A percentile compares a stretch with the other conserved stretches of the same genome.
Conservation (phyloP, 64 coral and sea anemone species). For the Montipora efflorescens region DNA sequence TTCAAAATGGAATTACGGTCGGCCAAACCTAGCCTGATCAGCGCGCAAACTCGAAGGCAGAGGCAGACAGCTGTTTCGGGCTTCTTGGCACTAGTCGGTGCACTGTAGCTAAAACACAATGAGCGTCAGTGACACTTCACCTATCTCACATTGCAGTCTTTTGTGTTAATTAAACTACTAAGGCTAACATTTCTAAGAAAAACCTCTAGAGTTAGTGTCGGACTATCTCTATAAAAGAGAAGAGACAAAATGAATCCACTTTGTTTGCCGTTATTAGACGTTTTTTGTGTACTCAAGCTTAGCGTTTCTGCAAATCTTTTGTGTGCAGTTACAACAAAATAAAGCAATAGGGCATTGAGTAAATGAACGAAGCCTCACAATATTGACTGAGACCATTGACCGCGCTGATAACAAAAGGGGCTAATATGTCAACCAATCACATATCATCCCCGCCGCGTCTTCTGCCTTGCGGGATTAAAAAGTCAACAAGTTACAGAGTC, state of each 20-base stretch:
- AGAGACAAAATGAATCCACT: background rate
- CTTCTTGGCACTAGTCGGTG: no score
- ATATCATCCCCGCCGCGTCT: conserved; percentile 9
- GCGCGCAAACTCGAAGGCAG: no score
- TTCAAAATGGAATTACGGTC: no score
- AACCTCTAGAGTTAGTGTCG: background rate
- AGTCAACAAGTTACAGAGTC: background rate
- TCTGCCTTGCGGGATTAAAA: conserved; percentile 15
- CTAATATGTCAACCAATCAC: conserved; percentile 22
- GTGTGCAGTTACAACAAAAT: conserved; percentile 41
- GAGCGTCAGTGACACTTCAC: no score
- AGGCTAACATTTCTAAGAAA: no score
- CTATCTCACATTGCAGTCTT: no score
- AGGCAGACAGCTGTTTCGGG: no score
- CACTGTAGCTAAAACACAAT: no score
- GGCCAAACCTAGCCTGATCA: no score
- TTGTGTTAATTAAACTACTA: no score
- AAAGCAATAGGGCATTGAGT: conserved; percentile 59
- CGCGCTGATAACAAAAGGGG: background rate
- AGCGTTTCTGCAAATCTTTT: background rate
- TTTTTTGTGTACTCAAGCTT: conserved; percentile 32
- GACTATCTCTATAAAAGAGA: background rate
- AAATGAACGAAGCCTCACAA: conserved; percentile 14
- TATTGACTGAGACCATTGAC: conserved; percentile 32
- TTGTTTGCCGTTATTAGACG: background rate